A percentile compares a stretch with the other conserved stretches of the same genome.
Evolutionary conservation across 2,888 invertebrate species (phyloP).

Genomic region (Hemithea aestivaria): DNA sequence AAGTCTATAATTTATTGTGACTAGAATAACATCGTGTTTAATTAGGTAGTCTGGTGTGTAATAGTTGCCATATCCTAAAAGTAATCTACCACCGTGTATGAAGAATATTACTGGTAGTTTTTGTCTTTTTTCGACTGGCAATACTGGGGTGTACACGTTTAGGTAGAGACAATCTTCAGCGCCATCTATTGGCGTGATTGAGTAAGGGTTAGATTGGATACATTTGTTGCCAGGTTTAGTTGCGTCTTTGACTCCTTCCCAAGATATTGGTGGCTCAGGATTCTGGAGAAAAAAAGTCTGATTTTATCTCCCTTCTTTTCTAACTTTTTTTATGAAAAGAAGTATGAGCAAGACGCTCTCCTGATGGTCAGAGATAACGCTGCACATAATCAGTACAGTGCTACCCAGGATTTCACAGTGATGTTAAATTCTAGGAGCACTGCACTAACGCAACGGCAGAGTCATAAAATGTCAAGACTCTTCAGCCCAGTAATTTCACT

Average conservation of each 20-base stretch:
- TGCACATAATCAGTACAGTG: too few relatives aligned
- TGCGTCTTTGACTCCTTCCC: conserved; percentile 56
- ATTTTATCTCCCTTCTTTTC: too few relatives aligned
- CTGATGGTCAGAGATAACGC: too few relatives aligned
- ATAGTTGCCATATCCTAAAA: conserved; percentile 74
- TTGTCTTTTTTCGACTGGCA: conserved; percentile 51
- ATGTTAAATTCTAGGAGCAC: too few relatives aligned
- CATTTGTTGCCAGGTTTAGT: conserved; percentile 63
- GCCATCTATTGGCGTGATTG: conserved; percentile 60
- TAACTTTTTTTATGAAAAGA: too few relatives aligned
- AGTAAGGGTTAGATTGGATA: conserved; percentile 66
- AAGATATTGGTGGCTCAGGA: conserved; percentile 49
- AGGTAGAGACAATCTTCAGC: conserved; percentile 84
- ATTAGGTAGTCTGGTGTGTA: conserved; percentile 62
- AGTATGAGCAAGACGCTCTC: too few relatives aligned
- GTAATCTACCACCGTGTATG: conserved; percentile 77
- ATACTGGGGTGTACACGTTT: conserved; percentile 82
- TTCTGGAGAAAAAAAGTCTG: too few relatives aligned
- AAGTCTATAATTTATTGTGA: conserved; percentile 62
- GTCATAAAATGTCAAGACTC: too few relatives aligned
- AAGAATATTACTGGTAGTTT: conserved; percentile 76
- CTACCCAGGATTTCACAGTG: too few relatives aligned
- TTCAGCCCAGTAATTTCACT: too few relatives aligned
- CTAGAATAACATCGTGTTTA: conserved; percentile 54
- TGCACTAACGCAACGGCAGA: too few relatives aligned